Evolutionary conservation across 2,113 vertebrate genomes (phyloP).

Genomic region (Pontoporia blainvillei): DNA sequence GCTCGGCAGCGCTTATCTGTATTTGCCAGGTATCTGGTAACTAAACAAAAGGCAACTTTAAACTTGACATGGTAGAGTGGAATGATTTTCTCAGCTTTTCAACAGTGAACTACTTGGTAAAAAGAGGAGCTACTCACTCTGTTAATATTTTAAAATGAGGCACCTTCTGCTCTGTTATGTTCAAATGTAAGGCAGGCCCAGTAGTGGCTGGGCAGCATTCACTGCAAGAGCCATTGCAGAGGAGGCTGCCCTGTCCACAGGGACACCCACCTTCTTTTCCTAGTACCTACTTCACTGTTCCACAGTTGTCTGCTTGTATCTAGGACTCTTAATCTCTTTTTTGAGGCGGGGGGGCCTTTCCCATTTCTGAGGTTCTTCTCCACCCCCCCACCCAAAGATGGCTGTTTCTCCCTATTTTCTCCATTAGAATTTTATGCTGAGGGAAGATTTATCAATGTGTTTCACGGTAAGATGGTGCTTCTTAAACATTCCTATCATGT

Average conservation of each 20-base stretch:
- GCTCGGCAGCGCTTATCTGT: background rate
- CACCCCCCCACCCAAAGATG: background rate
- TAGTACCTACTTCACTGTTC: background rate
- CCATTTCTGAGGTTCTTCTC: background rate
- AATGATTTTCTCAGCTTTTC: background rate
- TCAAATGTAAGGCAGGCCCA: background rate
- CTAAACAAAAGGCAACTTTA: background rate
- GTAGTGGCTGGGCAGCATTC: background rate
- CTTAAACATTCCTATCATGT: background rate
- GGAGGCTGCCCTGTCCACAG: background rate
- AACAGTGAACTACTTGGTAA: background rate
- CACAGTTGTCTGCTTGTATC: background rate
- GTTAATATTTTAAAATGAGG: background rate
- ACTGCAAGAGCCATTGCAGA: fast-evolving
- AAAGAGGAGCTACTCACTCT: background rate
- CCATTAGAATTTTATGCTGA: background rate
- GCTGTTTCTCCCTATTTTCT: background rate
- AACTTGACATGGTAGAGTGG: background rate
- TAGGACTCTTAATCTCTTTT: background rate
- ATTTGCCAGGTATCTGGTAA: background rate
- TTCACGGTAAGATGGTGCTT: background rate
- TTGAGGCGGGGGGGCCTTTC: background rate
- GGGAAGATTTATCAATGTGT: background rate
- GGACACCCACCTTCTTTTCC: background rate
- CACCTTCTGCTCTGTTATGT: background rate